A percentile compares a stretch with the other conserved stretches of the same genome.
phyloP scores from a whole-genome alignment of 2,113 vertebrate species.

The human region GRCh38 chr7:81577001-81577500 shows the following conservation, averaged over 20 bases:
- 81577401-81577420: neutral
- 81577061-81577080: neutral
- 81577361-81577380: neutral
- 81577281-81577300: neutral
- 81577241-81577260: neutral
- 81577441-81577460: accelerated
- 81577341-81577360: neutral
- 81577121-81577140: neutral
- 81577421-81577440: too few relatives aligned
- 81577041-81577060: neutral
- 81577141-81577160: conserved; percentile 19
- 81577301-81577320: neutral
- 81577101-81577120: neutral
- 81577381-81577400: neutral
- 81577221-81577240: neutral
- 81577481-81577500: neutral
- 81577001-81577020: neutral
- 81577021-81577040: neutral
- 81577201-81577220: neutral
- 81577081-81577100: neutral
- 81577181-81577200: neutral
- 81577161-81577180: conserved; percentile 4
- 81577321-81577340: neutral
- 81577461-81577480: neutral
- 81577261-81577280: neutral